Percentiles rank a stretch among this genome's conserved stretches.
Conservation (phyloP, 1,140 invertebrate genomes). For the Acromyrmex charruanus region DNA sequence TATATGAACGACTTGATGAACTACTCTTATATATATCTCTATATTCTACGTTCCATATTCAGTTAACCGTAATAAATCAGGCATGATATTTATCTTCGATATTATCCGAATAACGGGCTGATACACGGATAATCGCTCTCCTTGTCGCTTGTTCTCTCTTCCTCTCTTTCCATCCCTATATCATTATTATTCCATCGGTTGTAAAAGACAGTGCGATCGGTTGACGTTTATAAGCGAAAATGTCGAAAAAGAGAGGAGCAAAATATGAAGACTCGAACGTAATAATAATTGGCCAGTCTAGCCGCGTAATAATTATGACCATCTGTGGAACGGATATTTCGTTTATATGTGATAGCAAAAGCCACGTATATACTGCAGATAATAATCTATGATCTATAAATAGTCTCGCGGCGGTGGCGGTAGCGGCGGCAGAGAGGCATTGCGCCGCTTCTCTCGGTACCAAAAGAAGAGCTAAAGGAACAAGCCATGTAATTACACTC, state of each 20-base stretch:
- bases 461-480: slow-evolving; percentile 63
- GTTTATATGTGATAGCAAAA: slow-evolving; percentile 60
- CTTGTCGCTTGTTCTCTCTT: neutral
- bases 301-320: slow-evolving; percentile 61
- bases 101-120: slow-evolving; percentile 43
- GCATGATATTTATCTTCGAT: neutral
- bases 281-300: slow-evolving; percentile 62
- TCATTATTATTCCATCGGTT: neutral
- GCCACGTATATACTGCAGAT: slow-evolving; percentile 54
- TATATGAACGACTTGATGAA: neutral
- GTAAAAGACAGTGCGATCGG: slow-evolving; percentile 51
- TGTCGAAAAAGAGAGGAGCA: slow-evolving; percentile 12
- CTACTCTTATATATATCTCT: too few species aligned
- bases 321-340: slow-evolving; percentile 32
- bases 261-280: neutral
- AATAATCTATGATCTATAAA: slow-evolving; percentile 76
- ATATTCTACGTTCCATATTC: neutral
- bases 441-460: slow-evolving; percentile 53
- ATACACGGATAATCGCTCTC: slow-evolving; percentile 19
- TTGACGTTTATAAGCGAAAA: slow-evolving; percentile 46
- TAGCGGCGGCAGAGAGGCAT: slow-evolving; percentile 23
- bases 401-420: slow-evolving; percentile 49
- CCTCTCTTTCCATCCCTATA: neutral
- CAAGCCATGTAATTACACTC: slow-evolving; percentile 51
- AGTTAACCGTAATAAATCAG: slow-evolving; percentile 30